Evolutionary conservation across 1,140 invertebrate species (phyloP).

Genomic region (Rhopalosiphum maidis): DNA sequence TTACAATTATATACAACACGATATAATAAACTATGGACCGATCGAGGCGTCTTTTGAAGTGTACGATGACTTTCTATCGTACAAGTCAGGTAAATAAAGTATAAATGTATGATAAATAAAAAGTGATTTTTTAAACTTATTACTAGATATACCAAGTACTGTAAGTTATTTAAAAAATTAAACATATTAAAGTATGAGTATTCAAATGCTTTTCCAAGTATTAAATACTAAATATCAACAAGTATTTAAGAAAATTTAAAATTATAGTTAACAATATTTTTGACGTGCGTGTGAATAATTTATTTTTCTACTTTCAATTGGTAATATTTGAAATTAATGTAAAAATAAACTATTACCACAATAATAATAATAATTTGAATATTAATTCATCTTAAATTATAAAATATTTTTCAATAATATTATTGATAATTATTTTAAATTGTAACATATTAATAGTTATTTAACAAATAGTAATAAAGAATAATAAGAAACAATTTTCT

Average conservation of each 20-base stretch:
- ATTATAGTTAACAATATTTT: not conserved
- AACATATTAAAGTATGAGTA: too few species aligned
- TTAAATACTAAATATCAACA: too few species aligned
- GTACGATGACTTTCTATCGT: constrained; percentile 46
- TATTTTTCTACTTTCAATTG: not conserved
- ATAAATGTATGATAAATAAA: not conserved
- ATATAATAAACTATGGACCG: constrained; percentile 43
- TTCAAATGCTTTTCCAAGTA: not conserved
- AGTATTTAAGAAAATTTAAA: too few species aligned
- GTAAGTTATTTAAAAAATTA: too few species aligned
- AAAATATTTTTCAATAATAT: not conserved
- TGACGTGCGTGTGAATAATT: not conserved
- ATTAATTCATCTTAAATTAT: not conserved
- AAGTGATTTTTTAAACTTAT: not conserved
- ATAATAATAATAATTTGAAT: not conserved
- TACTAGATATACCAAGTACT: too few species aligned
- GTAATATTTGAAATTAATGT: not conserved
- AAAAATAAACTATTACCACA: not conserved
- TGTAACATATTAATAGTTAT: too few species aligned
- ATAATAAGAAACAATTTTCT: too few species aligned
- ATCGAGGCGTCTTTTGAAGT: constrained; percentile 32
- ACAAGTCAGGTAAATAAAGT: constrained; percentile 42
- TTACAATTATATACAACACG: constrained; percentile 3
- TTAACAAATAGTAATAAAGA: too few species aligned
- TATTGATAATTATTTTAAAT: too few species aligned